Evolutionary conservation across 1,140 invertebrate species (phyloP).

Genomic region (Zelostemma sp.): DNA sequence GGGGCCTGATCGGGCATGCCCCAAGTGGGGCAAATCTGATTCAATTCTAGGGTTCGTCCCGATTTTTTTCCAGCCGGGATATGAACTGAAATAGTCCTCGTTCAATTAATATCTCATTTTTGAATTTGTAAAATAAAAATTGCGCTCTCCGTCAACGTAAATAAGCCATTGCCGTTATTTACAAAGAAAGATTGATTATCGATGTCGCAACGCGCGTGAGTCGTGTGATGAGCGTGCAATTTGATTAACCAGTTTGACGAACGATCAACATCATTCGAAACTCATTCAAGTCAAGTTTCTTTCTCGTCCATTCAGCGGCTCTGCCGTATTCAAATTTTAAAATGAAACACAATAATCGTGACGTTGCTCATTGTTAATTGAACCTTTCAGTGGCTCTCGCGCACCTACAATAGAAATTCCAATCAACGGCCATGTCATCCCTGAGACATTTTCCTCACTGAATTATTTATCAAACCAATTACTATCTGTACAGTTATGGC

Average conservation of each 20-base stretch:
- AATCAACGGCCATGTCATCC: slow-evolving; percentile 44
- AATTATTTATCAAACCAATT: slow-evolving; percentile 35
- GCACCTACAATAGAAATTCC: slow-evolving; percentile 46
- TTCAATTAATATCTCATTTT: slow-evolving; percentile 12
- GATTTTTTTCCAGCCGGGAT: too few relatives aligned
- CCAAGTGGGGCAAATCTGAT: too few relatives aligned
- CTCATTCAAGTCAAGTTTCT: slow-evolving; percentile 57
- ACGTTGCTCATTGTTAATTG: slow-evolving; percentile 61
- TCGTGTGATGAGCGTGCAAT: slow-evolving; percentile 38
- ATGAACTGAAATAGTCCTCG: slow-evolving; percentile 42
- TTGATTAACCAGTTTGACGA: slow-evolving; percentile 46
- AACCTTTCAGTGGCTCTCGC: slow-evolving; percentile 62
- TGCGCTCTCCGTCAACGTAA: neutral
- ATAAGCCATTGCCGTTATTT: neutral
- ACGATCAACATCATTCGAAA: slow-evolving; percentile 57
- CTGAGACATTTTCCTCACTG: slow-evolving; percentile 38
- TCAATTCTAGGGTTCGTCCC: too few relatives aligned
- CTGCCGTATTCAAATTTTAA: slow-evolving; percentile 33
- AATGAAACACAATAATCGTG: slow-evolving; percentile 52
- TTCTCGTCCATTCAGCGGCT: slow-evolving; percentile 55
- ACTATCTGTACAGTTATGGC: neutral
- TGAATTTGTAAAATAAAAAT: neutral
- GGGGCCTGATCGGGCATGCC: too few relatives aligned
- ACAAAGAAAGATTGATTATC: slow-evolving; percentile 1
- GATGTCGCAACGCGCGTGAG: slow-evolving; percentile 35